Base-by-base conservation (phyloP, 2,888 invertebrate species). In the Cactoblastis cactorum region DNA sequence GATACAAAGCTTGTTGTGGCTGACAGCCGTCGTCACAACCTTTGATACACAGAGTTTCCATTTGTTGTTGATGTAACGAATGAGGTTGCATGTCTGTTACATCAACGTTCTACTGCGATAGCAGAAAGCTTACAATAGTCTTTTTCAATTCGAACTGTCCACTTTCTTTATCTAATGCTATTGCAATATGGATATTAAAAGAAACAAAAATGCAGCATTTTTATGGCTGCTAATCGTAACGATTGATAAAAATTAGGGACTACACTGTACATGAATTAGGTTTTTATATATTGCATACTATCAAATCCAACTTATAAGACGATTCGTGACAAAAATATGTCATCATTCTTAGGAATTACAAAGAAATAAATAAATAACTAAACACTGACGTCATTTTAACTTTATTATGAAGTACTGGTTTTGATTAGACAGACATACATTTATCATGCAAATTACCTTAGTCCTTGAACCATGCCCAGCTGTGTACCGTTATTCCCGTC, bases 1-100 rank as follows among this genome's bases (percentile, higher is more conserved):
- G 39, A 41, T 11, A 43, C 43, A 43, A 43, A 43, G 43, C 43
- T 32, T 41, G 24, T n/a, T n/a, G 3, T 15, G 9, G 22, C 28
- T 9, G 17, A 17, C 28, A 28, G 28, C 28, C 32, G 17, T 17
- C 32, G 11, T n/a, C 17, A 17, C 15, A 32, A 24, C 43, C 15
- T 15, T 28, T 28, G 28, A 28, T 43, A 39, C 19, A 19, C 11
- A 38, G 17, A 15, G 2, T 37, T 35, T 37, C 35, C 15, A 28
- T 37, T 37, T 37, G 17, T 37, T 17, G 37, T 37, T 17, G 37
- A 6, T 35, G 37, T 37, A 17, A 37, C 17, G 17, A 9, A 37
- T 2, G 1, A 9, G 28, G 9, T 28, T 28, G 28, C 4, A 28
- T 6, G 28, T 28, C 28, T 28, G 28, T 28, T 28, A 28, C 8